Base-by-base conservation (phyloP, 2,888 invertebrate species). In the Drosophila mercatorum region DNA sequence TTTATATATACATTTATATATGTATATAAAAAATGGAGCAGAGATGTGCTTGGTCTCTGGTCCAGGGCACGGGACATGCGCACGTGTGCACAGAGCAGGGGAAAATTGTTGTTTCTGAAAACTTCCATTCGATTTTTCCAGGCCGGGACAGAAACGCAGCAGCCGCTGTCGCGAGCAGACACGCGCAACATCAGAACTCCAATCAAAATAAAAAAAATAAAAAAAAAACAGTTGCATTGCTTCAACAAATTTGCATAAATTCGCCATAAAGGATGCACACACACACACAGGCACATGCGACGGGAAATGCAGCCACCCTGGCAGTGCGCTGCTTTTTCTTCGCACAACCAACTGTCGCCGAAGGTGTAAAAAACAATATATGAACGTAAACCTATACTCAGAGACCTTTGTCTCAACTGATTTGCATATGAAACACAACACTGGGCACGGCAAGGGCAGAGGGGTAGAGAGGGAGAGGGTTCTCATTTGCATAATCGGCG, bases 381-480 rank as follows among this genome's bases (percentile, higher is more conserved):
- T 51, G 36, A 76, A 79, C 80, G 83, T 82, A 83, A 87, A 84
- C 81, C 84, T 79, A 84, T 89, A 75, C 82, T 81, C 52, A 51
- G 28, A 10, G 41, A 36, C 64, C 58, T 74, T 75, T 79, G 58
- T 71, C 51, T 57, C 49, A 53, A 60, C 74, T 74, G 71, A 90
- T 90, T 89, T 90, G 89, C 90, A 90, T 90, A 83, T 89, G 88
- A 90, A 90, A 83, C 74, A 73, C 68, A 85, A 72, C 70, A 75
- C 72, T 52, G 10, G 14, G 10, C 40, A 22, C 26, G 34, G 11
- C 36, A 14, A n/a, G 43, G 28, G 11, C 3, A 34, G n/a, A 3
- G 60, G 2, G 22, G 5, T 1, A 5, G 12, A 6, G 36, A 28
- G 43, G 5, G 38, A 40, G 47, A 31, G 31, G 12, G 53, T 40